Evolutionary conservation across 2,888 invertebrate species (phyloP).

Genomic region (Aethes cnicana): DNA sequence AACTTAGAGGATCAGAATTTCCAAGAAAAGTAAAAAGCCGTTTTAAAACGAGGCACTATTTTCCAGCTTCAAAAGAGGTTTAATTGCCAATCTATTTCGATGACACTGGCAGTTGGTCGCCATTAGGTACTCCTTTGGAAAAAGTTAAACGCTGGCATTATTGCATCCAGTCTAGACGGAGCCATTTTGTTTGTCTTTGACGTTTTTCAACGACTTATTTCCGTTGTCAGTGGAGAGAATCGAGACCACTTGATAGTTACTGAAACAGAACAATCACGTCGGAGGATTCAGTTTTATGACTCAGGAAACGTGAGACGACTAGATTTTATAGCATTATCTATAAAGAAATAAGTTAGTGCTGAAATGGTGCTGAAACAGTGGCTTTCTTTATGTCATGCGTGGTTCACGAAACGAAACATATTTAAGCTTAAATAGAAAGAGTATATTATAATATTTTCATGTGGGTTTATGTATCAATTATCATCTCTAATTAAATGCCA

Average conservation of each 20-base stretch:
- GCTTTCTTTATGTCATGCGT: no score
- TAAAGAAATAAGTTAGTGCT: no score
- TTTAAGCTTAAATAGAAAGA: background rate
- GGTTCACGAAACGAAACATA: background rate
- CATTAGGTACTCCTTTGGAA: no score
- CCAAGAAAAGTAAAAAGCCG: no score
- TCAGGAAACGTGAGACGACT: background rate
- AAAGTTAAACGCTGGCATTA: background rate
- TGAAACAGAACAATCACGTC: background rate
- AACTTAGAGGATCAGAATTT: no score
- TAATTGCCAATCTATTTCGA: background rate
- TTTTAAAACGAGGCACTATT: no score
- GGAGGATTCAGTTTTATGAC: background rate
- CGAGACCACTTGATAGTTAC: slow-evolving; percentile 6
- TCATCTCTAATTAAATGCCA: no score
- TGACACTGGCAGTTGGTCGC: no score
- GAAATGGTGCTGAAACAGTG: no score
- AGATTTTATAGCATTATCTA: no score
- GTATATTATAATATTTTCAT: background rate
- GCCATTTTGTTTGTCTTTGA: background rate
- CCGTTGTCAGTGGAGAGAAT: background rate
- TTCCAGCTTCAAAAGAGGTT: no score
- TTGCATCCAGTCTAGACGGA: slow-evolving; percentile 7
- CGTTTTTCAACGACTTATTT: slow-evolving; percentile 10
- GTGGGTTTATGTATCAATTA: no score